phyloP scores from a whole-genome alignment of 2,888 invertebrate species.

The Alcis repandata region DNA sequence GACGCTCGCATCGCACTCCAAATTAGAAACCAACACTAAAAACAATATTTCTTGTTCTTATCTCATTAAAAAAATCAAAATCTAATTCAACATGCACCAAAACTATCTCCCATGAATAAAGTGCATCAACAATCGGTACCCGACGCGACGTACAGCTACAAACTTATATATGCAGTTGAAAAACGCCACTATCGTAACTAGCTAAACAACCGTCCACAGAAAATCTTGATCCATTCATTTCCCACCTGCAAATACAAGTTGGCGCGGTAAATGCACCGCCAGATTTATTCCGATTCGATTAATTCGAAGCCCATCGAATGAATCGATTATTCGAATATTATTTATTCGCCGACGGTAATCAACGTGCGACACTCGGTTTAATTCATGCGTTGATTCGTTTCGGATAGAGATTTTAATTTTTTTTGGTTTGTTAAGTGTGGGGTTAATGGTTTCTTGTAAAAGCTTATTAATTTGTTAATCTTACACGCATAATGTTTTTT shows the following conservation, averaged over 20 bases:
- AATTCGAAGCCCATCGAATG: slow-evolving; percentile 66
- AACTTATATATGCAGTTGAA: not conserved
- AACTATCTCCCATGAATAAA: slow-evolving; percentile 27
- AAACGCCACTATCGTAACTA: not conserved
- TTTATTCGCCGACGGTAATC: slow-evolving; percentile 80
- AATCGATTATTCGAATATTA: slow-evolving; percentile 63
- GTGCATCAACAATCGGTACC: slow-evolving; percentile 21
- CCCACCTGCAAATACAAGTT: not conserved
- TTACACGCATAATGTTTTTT: not conserved
- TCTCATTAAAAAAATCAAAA: slow-evolving; percentile 12
- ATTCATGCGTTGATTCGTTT: slow-evolving; percentile 70
- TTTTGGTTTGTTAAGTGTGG: slow-evolving; percentile 36
- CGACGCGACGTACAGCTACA: not conserved
- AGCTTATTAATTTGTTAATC: not conserved
- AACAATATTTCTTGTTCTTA: slow-evolving; percentile 3
- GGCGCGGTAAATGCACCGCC: slow-evolving; percentile 20
- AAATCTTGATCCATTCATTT: not conserved
- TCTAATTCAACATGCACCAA: slow-evolving; percentile 20
- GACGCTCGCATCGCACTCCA: no score
- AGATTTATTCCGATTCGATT: slow-evolving; percentile 66
- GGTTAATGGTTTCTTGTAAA: not conserved
- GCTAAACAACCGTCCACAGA: not conserved
- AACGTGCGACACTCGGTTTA: slow-evolving; percentile 70
- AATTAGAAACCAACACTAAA: not conserved
- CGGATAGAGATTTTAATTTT: slow-evolving; percentile 52